A percentile compares a stretch with the other conserved stretches of the same genome.
These are phyloP conservation scores for Chionodraco myersi DNA, from an alignment of 2,113 vertebrate genomes.

Conservation along the genomic window DNA sequence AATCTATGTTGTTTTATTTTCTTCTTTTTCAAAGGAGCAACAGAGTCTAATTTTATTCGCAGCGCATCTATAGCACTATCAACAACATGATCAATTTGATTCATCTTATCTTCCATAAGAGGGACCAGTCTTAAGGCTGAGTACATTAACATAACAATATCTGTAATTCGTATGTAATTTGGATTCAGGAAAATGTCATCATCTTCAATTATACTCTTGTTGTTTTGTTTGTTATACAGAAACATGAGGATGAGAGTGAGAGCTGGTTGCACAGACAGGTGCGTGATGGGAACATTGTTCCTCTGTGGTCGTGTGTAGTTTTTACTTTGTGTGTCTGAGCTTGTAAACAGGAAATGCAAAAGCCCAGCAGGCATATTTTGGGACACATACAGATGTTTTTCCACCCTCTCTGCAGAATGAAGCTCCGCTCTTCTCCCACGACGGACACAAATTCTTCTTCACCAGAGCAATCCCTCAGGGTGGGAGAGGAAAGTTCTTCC, in stretches of 20 bases:
- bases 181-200: not conserved
- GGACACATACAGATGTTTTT: not conserved
- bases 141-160: not conserved
- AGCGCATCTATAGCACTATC: too few species aligned
- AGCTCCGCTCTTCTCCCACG: slow-evolving; percentile 91
- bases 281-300: slow-evolving; percentile 39
- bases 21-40: too few species aligned
- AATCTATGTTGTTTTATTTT: too few species aligned
- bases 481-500: slow-evolving; percentile 94
- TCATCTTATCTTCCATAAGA: not conserved
- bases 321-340: not conserved
- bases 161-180: not conserved
- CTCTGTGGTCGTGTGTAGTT: not conserved
- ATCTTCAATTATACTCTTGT: not conserved
- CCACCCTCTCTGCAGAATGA: slow-evolving; percentile 87
- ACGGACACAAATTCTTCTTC: slow-evolving; percentile 94
- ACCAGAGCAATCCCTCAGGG: slow-evolving; percentile 94
- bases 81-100: too few species aligned
- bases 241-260: slow-evolving; percentile 98
- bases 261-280: slow-evolving; percentile 98
- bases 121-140: not conserved
- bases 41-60: too few species aligned
- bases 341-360: slow-evolving; percentile 4
- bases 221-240: slow-evolving; percentile 81
- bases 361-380: not conserved